Base-by-base conservation (phyloP, 2,113 vertebrate genomes). In the Corythornis vintsioides region DNA sequence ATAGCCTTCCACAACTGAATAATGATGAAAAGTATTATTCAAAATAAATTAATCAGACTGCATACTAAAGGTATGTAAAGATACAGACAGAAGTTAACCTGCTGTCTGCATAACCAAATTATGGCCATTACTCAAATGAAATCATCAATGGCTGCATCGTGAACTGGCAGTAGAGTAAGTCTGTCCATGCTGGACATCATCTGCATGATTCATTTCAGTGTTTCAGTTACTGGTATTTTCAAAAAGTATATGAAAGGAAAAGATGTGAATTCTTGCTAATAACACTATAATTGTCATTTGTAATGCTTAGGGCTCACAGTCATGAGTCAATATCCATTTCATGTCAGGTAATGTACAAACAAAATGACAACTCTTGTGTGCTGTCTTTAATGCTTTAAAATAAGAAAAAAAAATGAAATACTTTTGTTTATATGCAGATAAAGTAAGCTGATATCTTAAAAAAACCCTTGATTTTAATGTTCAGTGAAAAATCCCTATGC, bases 171-270 rank as follows among this genome's bases (percentile, higher is more conserved):
- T 17, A 83, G 35, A 50, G 28, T 47, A 72, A 40, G 10, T 12
- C 65, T 56, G 20, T 22, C 71, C 59, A 42, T 0, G 0, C 19
- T 38, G 42, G 66, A 79, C 38, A 38, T 38, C 38, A 38, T 55
- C 90, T 42, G 17, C 5, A 1, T 8, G 15, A 69, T 33, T 79
- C 0, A 0, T 48, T 72, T 72, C 76, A 77, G 7, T 16, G 1
- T 28, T 77, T 57, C 76, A 70, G 38, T 18, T 59, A 85, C 43
- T 11, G 22, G 7, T n/a, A 38, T 66, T 76, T 89, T 74, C 3
- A 5, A 64, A 21, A 60, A 83, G 19, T 9, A 69, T 4, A n/a
- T 20, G 26, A 61, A 35, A 40, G 52, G 28, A 42, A 45, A 8
- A 29, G 0, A 52, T 1, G 13, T 15, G 6, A 72, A 38, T 61